Evolutionary conservation across 2,113 vertebrate genomes (phyloP).

Genomic region (Himantopus leucocephalus): DNA sequence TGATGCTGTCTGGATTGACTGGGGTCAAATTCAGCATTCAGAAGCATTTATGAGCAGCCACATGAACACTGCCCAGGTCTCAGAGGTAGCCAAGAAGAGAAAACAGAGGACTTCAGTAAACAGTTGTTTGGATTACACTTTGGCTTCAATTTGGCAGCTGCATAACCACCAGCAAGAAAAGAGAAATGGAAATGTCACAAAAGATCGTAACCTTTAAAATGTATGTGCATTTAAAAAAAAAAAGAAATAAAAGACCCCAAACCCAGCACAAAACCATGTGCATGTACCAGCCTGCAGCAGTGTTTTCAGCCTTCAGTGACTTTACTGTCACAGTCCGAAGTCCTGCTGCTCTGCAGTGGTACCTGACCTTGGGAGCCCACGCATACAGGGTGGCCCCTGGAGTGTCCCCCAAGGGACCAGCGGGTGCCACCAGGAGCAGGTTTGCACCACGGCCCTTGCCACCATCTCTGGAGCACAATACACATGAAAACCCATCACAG

Average conservation of each 20-base stretch:
- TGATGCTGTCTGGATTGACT: not conserved
- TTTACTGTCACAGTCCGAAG: not conserved
- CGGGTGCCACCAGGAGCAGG: not conserved
- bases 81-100: not conserved
- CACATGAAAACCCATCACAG: not conserved
- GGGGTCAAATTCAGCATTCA: not conserved
- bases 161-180: conserved; percentile 2
- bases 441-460: not conserved
- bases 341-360: not conserved
- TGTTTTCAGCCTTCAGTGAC: not conserved
- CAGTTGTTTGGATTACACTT: not conserved
- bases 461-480: not conserved
- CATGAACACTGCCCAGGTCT: not conserved
- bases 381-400: not conserved
- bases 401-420: not conserved
- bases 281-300: not conserved
- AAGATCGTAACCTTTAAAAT: conserved; percentile 44
- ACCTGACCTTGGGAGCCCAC: not conserved
- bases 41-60: not conserved
- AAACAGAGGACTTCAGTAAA: not conserved
- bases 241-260: not conserved
- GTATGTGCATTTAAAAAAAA: not conserved
- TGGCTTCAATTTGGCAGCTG: conserved; percentile 4
- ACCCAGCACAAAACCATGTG: not conserved
- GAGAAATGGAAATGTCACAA: conserved; percentile 15